Evolutionary conservation across 30 jellyfish, hydroid and myxozoan species (phyloP).

Genomic region (Phacellophora camtschatica): DNA sequence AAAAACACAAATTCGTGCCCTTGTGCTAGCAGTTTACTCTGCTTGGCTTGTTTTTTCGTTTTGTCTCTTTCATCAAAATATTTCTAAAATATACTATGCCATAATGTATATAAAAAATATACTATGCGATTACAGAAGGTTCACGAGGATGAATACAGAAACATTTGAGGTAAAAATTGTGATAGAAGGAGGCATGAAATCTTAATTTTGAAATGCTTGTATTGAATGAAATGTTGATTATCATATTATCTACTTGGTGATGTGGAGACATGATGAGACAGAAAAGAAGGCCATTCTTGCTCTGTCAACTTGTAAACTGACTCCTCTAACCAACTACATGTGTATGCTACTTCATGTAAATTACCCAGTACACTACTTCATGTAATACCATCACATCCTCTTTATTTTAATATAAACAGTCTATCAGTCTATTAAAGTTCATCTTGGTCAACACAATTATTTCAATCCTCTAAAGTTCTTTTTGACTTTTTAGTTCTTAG

Average conservation of each 20-base stretch:
- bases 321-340: background rate
- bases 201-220: too few relatives aligned
- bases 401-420: background rate
- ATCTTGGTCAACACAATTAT: background rate
- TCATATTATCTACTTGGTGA: background rate
- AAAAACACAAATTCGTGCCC: too few relatives aligned
- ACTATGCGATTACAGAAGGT: too few relatives aligned
- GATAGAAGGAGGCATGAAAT: too few relatives aligned
- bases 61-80: too few relatives aligned
- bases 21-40: too few relatives aligned
- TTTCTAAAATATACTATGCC: too few relatives aligned
- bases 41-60: too few relatives aligned
- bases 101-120: too few relatives aligned
- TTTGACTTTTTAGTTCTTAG: background rate
- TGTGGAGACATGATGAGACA: background rate
- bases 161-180: too few relatives aligned
- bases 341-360: background rate
- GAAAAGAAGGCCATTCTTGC: background rate
- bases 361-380: background rate
- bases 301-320: background rate
- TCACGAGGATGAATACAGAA: too few relatives aligned
- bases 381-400: background rate
- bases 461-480: background rate
- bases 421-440: slow-evolving; percentile 1
- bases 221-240: too few relatives aligned